Evolutionary conservation across 2,113 vertebrate species (phyloP).

Genomic region (Silurus asotus): DNA sequence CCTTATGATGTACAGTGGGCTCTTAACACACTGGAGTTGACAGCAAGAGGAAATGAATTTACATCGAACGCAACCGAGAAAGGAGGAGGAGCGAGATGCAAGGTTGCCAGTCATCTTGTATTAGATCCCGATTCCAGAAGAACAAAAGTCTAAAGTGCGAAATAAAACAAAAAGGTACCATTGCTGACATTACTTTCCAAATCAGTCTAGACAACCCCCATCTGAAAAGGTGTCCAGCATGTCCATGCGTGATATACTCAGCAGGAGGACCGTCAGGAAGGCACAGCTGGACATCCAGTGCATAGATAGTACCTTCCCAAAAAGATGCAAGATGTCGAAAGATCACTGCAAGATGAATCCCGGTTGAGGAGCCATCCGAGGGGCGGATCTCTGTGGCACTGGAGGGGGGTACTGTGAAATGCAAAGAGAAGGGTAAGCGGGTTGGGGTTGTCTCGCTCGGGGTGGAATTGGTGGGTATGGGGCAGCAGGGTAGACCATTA

Average conservation of each 20-base stretch:
- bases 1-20: not conserved
- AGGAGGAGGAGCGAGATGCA: not conserved
- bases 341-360: conserved; percentile 95
- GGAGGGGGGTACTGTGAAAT: conserved; percentile 81
- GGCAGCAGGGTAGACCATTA: conserved; percentile 65
- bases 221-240: conserved; percentile 40
- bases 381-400: conserved; percentile 82
- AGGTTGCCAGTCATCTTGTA: conserved; percentile 37
- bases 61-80: not conserved
- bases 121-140: conserved; percentile 15
- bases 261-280: conserved; percentile 40
- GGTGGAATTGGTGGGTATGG: conserved; percentile 84
- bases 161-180: conserved; percentile 22
- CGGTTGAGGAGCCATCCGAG: conserved; percentile 82
- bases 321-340: conserved; percentile 8
- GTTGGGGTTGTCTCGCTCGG: conserved; percentile 72
- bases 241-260: conserved; percentile 45
- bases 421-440: conserved; percentile 74
- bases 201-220: conserved; percentile 40
- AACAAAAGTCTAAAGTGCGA: conserved; percentile 54
- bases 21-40: not conserved
- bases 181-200: conserved; percentile 36
- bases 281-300: conserved; percentile 57
- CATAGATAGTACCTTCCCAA: conserved; percentile 30
- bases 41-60: not conserved